Conservation (phyloP, 2,888 invertebrate species). For the Anorthoa munda region DNA sequence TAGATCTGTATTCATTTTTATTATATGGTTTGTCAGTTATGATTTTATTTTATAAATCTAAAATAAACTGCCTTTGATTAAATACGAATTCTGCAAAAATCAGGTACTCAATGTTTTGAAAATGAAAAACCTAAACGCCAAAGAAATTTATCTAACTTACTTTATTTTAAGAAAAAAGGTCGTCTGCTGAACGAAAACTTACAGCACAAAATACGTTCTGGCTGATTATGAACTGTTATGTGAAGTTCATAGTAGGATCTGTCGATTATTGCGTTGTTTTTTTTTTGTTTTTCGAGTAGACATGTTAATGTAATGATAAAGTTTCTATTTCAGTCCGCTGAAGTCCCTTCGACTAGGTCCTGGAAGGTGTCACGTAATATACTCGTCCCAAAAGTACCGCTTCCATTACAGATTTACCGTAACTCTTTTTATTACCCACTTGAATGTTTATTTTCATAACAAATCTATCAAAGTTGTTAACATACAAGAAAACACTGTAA, state of each 20-base stretch:
- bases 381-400: neutral
- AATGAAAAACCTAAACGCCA: neutral
- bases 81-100: conserved; percentile 2
- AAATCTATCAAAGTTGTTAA: no score
- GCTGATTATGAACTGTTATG: neutral
- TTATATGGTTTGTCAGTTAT: conserved; percentile 52
- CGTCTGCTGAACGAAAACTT: no score
- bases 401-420: neutral
- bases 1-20: conserved; percentile 71
- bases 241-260: neutral
- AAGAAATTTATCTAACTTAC: neutral
- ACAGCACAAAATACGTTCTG: no score
- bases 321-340: neutral
- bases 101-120: neutral
- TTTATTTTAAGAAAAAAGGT: neutral
- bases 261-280: neutral
- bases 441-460: no score
- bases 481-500: no score
- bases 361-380: neutral
- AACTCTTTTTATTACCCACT: neutral
- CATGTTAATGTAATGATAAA: no score
- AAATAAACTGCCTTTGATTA: conserved; percentile 14
- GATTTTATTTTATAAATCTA: conserved; percentile 32
- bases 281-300: no score
- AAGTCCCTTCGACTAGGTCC: neutral